Evolutionary conservation across 2,888 invertebrate species (phyloP).

Genomic region (Ceriagrion tenellum): DNA sequence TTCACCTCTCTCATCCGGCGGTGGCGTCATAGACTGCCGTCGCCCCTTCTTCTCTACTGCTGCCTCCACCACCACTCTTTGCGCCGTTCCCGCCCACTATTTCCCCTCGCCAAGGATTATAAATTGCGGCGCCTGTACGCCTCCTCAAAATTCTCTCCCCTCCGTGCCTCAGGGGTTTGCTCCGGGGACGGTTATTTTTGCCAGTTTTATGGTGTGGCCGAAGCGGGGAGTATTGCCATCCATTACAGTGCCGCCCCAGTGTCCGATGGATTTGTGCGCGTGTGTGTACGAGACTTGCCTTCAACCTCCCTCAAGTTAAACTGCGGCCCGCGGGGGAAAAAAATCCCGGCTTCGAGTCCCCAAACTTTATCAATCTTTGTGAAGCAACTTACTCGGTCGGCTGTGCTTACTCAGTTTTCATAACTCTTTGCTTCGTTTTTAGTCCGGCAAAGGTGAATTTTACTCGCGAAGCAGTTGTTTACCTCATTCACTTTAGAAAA

Average conservation of each 20-base stretch:
- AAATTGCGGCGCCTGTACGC: conserved; percentile 43
- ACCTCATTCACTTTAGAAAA: too few species aligned
- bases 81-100: background rate
- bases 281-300: background rate
- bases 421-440: background rate
- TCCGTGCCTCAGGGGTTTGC: background rate
- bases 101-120: conserved; percentile 12
- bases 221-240: background rate
- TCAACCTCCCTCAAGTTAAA: background rate
- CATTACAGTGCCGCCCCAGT: background rate
- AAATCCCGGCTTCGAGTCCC: background rate
- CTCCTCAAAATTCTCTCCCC: conserved; percentile 57
- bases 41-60: background rate
- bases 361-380: background rate
- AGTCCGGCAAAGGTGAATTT: too few species aligned
- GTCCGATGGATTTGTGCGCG: background rate
- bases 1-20: background rate
- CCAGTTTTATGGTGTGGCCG: conserved; percentile 19
- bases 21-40: background rate
- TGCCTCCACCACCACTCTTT: background rate
- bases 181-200: conserved; percentile 22
- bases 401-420: background rate
- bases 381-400: background rate
- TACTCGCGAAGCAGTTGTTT: too few species aligned
- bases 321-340: background rate